A percentile compares a stretch with the other conserved stretches of the same genome.
phyloP scores from a whole-genome alignment of 37 sponge, comb jelly and placozoan genomes.

The Hexactinellida sp. region DNA sequence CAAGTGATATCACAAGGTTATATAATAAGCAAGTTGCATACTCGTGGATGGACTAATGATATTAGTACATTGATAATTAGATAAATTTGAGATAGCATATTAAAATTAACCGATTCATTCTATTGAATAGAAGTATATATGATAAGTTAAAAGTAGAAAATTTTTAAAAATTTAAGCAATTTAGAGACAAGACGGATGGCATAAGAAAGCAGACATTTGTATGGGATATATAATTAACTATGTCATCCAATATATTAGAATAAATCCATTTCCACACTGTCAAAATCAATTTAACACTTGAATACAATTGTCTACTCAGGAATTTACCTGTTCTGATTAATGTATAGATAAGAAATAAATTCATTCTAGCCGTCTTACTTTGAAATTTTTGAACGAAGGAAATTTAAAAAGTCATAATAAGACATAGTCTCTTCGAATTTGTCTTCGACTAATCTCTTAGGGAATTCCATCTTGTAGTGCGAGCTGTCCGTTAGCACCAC shows the following conservation, averaged over 20 bases:
- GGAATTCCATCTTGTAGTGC: slow-evolving; percentile 40
- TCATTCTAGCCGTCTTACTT: neutral
- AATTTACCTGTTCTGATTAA: neutral
- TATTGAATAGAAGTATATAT: no score
- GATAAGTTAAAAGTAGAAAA: no score
- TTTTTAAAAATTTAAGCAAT: no score
- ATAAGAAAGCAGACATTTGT: no score
- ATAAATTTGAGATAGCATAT: no score
- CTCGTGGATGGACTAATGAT: no score
- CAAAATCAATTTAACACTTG: neutral
- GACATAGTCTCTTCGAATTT: slow-evolving; percentile 69
- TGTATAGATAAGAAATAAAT: neutral
- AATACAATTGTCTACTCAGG: neutral
- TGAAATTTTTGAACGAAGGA: slow-evolving; percentile 2
- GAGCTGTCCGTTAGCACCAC: slow-evolving; percentile 65
- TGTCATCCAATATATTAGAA: neutral
- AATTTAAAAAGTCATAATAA: slow-evolving; percentile 73
- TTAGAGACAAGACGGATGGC: no score
- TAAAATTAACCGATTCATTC: no score
- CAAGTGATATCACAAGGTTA: no score
- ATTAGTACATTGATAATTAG: no score
- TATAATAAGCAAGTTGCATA: no score
- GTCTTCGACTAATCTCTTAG: slow-evolving; percentile 79
- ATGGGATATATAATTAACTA: neutral
- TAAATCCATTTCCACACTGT: neutral